phyloP scores from a whole-genome alignment of 2,888 invertebrate species.

The Plebejus argus region DNA sequence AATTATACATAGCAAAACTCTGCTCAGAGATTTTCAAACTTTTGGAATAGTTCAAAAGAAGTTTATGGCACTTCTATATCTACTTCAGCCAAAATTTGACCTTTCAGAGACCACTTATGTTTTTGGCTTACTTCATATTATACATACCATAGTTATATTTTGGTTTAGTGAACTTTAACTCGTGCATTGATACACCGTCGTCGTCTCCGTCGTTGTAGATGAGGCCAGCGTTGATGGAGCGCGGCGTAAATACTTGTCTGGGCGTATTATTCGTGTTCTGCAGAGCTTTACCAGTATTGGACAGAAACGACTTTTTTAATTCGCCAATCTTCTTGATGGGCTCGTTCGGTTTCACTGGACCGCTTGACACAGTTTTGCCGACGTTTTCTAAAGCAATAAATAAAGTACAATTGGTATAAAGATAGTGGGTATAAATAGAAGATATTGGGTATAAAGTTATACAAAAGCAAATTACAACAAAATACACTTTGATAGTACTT shows the following conservation, averaged over 20 bases:
- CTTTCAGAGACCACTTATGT: background rate
- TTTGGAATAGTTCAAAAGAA: background rate
- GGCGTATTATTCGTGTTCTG: slow-evolving; percentile 68
- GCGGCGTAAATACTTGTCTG: slow-evolving; percentile 61
- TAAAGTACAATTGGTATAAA: background rate
- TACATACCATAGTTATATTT: slow-evolving; percentile 57
- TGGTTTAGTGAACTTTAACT: slow-evolving; percentile 66
- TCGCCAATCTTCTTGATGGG: slow-evolving; percentile 61
- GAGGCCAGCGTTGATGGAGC: slow-evolving; percentile 59
- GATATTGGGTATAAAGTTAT: background rate
- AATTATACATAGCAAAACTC: background rate
- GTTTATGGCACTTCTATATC: background rate
- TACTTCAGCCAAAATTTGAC: background rate
- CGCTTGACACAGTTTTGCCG: slow-evolving; percentile 60
- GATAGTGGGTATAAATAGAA: too few species aligned
- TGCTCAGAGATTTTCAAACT: background rate
- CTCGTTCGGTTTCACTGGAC: slow-evolving; percentile 65
- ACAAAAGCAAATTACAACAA: background rate
- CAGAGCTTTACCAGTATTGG: slow-evolving; percentile 65
- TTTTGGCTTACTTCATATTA: background rate
- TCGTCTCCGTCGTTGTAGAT: slow-evolving; percentile 62
- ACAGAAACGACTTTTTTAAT: slow-evolving; percentile 65
- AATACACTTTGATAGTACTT: background rate
- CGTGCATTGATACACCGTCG: slow-evolving; percentile 52
- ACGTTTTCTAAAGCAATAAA: slow-evolving; percentile 59